Base-by-base conservation (phyloP, 1,140 invertebrate species). In the Galleria mellonella region DNA sequence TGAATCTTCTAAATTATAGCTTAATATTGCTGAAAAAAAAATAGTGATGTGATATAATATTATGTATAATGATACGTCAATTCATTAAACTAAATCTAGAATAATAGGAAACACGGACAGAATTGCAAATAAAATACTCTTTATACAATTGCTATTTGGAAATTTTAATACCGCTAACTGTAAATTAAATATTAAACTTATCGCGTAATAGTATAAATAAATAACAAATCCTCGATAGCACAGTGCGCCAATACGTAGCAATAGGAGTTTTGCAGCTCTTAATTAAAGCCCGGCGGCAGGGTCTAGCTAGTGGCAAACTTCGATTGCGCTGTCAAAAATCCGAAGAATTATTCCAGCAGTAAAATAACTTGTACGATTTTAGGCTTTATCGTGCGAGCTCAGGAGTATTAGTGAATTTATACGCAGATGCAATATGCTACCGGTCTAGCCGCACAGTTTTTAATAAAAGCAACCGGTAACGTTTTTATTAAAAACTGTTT, bases 391-490 rank as follows among this genome's bases (percentile, higher is more conserved):
- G 78, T 51, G 50, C 62, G 74, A 85, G 67, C 79, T 79, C 81
- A 85, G 81, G 76, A 65, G 69, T 83, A 83, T 85, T 85, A 85
- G 76, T 62, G 69, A 82, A 83, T 84, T 83, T 84, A 81, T 83
- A 73, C 70, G 56, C 61, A 59, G 51, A 78, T 83, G 76, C 82
- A 85, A 83, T 83, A 85, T 83, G 62, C 61, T 59, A 51, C 43
- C 51, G 50, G 45, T 56, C 36, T 56, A n/a, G 54, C 55, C 38
- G 31, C 30, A 14, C 35, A 40, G 49, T 38, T 35, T n/a, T n/a
- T n/a, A n/a, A n/a, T n/a, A n/a, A n/a, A n/a, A n/a, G n/a, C n/a
- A n/a, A 36, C 23, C 43, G 39, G 43, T 43, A n/a, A n/a, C 53
- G 67, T 67, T 81, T 81, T 83, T 83, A 83, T 83, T 83, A 83